These are phyloP conservation scores for Melanostoma scalare DNA, from an alignment of 2,888 invertebrate genomes.

Conservation along the genomic window DNA sequence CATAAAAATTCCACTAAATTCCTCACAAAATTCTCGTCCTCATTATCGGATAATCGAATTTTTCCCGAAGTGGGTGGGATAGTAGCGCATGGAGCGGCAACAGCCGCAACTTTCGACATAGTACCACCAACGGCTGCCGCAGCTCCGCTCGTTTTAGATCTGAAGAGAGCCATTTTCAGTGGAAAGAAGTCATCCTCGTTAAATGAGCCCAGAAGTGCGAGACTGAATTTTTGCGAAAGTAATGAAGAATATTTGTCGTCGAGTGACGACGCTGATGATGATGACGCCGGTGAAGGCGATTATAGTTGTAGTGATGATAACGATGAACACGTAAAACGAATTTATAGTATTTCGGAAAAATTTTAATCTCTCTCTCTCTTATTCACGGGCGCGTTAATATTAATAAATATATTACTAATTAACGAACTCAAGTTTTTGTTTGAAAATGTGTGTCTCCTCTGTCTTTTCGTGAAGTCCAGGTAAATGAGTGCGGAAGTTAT, in stretches of 20 bases:
- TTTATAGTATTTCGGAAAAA: conserved; percentile 81
- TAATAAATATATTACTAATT: background rate
- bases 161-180: conserved; percentile 79
- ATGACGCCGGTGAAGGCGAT: conserved; percentile 60
- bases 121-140: conserved; percentile 75
- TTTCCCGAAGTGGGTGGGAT: conserved; percentile 77
- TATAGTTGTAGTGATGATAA: conserved; percentile 77
- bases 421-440: too few relatives aligned
- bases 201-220: conserved; percentile 42
- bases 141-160: conserved; percentile 77
- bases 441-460: too few relatives aligned
- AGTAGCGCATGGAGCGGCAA: conserved; percentile 65
- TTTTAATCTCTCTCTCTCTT: conserved; percentile 75
- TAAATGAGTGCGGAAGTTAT: too few relatives aligned
- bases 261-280: conserved; percentile 50
- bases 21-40: conserved; percentile 79
- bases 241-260: conserved; percentile 68
- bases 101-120: conserved; percentile 76
- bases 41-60: conserved; percentile 79
- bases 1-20: conserved; percentile 79
- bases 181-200: conserved; percentile 64
- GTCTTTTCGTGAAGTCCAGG: too few relatives aligned
- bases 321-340: conserved; percentile 80
- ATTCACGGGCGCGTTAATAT: conserved; percentile 20
- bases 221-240: conserved; percentile 41